A percentile compares a stretch with the other conserved stretches of the same genome.
These are phyloP conservation scores for Percopsis omiscomaycus DNA, from an alignment of 2,797 vertebrate genomes.

Conservation along the genomic window DNA sequence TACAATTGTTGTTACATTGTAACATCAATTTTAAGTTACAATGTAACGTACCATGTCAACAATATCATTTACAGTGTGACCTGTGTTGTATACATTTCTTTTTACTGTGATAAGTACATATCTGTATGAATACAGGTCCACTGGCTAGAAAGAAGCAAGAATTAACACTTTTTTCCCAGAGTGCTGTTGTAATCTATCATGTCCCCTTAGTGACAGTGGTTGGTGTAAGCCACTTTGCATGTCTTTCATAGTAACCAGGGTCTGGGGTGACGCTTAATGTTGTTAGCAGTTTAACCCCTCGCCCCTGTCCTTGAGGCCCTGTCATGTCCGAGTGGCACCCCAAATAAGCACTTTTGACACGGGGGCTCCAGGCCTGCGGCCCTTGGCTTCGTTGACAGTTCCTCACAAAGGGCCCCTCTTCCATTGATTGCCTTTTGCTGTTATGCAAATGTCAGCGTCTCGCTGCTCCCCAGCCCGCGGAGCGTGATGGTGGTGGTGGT, in stretches of 20 bases:
- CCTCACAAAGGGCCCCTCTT: slow-evolving; percentile 66
- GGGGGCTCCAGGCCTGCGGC: slow-evolving; percentile 55
- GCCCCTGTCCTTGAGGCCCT: slow-evolving; percentile 68
- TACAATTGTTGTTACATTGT: too few relatives aligned
- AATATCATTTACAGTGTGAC: too few relatives aligned
- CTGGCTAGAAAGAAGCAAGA: neutral
- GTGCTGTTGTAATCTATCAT: slow-evolving; percentile 40
- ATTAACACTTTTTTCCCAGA: too few relatives aligned
- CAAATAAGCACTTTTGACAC: slow-evolving; percentile 78
- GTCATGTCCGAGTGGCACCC: slow-evolving; percentile 75
- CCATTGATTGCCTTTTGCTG: slow-evolving; percentile 72
- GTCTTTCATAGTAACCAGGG: slow-evolving; percentile 55
- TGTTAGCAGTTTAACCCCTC: slow-evolving; percentile 75
- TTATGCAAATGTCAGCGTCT: slow-evolving; percentile 70
- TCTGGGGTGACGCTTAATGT: slow-evolving; percentile 68
- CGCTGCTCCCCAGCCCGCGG: slow-evolving; percentile 29
- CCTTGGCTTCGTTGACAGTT: slow-evolving; percentile 67
- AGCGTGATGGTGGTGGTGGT: slow-evolving; percentile 21
- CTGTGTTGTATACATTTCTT: too few relatives aligned
- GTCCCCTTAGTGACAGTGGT: slow-evolving; percentile 40
- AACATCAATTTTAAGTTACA: too few relatives aligned
- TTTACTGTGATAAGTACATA: neutral
- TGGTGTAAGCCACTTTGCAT: slow-evolving; percentile 56
- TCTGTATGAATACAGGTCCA: neutral
- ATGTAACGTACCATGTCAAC: too few relatives aligned